phyloP scores from a whole-genome alignment of 2,797 vertebrate genomes.

The Enteromius afrohamiltoni region DNA sequence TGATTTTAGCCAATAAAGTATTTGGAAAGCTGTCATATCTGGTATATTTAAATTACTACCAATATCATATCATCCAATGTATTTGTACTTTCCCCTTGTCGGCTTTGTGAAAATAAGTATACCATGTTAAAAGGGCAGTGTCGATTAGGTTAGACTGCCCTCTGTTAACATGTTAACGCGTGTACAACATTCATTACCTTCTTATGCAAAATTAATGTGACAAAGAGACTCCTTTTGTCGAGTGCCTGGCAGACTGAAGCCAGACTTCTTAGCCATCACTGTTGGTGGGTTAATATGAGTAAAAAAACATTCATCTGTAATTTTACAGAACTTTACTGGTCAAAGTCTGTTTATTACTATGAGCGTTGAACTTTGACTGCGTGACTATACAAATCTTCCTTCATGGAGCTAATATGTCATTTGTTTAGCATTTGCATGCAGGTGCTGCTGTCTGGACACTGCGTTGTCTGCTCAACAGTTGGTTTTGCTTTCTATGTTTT shows the following conservation, averaged over 20 bases:
- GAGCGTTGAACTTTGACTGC: conserved; percentile 34
- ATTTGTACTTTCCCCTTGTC: background rate
- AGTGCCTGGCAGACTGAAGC: background rate
- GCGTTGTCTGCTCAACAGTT: background rate
- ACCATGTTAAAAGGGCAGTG: background rate
- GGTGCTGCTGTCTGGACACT: conserved; percentile 9
- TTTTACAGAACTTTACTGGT: conserved; percentile 54
- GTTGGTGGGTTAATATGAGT: background rate
- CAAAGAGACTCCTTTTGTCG: conserved; percentile 26
- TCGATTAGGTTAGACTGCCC: background rate
- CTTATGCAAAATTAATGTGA: conserved; percentile 37
- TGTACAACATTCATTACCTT: conserved; percentile 18
- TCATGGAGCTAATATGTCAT: conserved; percentile 57
- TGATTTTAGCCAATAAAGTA: background rate
- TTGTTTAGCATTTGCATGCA: conserved; percentile 75
- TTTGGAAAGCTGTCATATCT: background rate
- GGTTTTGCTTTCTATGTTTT: conserved; percentile 33
- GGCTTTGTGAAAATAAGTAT: background rate
- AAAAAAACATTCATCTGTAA: background rate
- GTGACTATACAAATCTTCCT: conserved; percentile 53
- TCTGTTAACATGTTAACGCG: background rate
- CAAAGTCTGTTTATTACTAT: conserved; percentile 73
- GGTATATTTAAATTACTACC: background rate
- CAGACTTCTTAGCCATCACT: background rate
- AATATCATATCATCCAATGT: background rate